These are phyloP conservation scores for Drosophila ercepeae DNA, from an alignment of 1,140 invertebrate genomes.

Conservation along the genomic window DNA sequence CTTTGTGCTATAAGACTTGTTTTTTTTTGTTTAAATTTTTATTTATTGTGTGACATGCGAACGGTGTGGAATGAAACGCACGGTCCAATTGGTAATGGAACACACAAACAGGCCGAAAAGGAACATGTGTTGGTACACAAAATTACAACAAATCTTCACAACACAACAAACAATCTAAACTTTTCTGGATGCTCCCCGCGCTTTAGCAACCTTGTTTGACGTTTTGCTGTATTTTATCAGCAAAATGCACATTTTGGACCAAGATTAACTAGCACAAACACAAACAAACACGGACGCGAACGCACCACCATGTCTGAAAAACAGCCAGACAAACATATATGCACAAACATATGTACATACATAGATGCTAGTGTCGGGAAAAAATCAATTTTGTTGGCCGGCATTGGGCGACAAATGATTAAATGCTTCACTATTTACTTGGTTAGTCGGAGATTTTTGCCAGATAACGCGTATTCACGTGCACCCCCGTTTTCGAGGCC, in stretches of 20 bases:
- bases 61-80: constrained; percentile 20
- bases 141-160: constrained; percentile 45
- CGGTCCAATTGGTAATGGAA: constrained; percentile 24
- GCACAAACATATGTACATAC: neutral
- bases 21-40: constrained; percentile 11
- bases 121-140: constrained; percentile 26
- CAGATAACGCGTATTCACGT: constrained; percentile 2
- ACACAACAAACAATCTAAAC: constrained; percentile 55
- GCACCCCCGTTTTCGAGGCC: neutral
- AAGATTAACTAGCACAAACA: constrained; percentile 22
- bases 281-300: constrained; percentile 24
- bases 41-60: constrained; percentile 24
- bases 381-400: constrained; percentile 67
- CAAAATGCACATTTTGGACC: neutral
- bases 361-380: constrained; percentile 13
- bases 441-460: neutral
- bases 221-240: neutral
- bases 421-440: neutral
- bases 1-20: constrained; percentile 10
- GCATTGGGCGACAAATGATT: constrained; percentile 19
- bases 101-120: constrained; percentile 15
- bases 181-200: constrained; percentile 17
- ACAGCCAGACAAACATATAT: constrained; percentile 6
- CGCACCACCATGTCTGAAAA: constrained; percentile 35
- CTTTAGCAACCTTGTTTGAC: neutral